Base-by-base conservation (phyloP, 2,797 vertebrate genomes). In the Denticeps clupeoides region DNA sequence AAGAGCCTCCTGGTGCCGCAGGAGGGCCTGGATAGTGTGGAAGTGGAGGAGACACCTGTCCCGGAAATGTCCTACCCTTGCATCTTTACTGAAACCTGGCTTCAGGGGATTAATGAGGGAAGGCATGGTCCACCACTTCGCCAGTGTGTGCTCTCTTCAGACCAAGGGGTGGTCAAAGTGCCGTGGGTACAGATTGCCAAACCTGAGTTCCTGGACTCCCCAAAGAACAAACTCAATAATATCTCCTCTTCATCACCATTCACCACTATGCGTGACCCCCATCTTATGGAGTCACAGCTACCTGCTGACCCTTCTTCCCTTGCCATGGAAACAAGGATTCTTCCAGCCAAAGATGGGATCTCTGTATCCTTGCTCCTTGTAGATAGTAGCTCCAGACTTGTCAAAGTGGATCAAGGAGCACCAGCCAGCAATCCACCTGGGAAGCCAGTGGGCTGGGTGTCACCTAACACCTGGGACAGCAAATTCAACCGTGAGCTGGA, bases 1-100 rank as follows among this genome's bases (percentile, higher is more conserved):
- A 97, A 94, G 65, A 84, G 81, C 42, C 89, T 97, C 37, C 83
- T 92, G 38, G 55, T 50, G 11, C 55, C 58, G n/a, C 88, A 89
- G 50, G 88, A 89, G 50, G 83, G 86, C 43, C 25, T 62, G 15
- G 58, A 63, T 25, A 68, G 75, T 47, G 64, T 77, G 45, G 73
- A 80, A 0, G 85, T 92, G 50, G 85, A 92, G 62, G 82, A 83
- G 62, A 90, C 82, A 0, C 82, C 87, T 0, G 43, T 97, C 15
- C 79, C 84, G 0, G 84, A 86, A 66, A 82, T 86, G 0, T 74
- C 89, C 27, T 91, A 90, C 4, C 53, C 88, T 0, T 68, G 80
- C 63, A 87, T 96, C 58, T 97, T 97, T 68, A 93, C 90, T 4
- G 72, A 79, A 1, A 75, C 82, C 1, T 96, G 93, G 91, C 71